A percentile compares a stretch with the other conserved stretches of the same genome.
phyloP scores from a whole-genome alignment of 2,888 invertebrate genomes.

The Brachypterus glaber region DNA sequence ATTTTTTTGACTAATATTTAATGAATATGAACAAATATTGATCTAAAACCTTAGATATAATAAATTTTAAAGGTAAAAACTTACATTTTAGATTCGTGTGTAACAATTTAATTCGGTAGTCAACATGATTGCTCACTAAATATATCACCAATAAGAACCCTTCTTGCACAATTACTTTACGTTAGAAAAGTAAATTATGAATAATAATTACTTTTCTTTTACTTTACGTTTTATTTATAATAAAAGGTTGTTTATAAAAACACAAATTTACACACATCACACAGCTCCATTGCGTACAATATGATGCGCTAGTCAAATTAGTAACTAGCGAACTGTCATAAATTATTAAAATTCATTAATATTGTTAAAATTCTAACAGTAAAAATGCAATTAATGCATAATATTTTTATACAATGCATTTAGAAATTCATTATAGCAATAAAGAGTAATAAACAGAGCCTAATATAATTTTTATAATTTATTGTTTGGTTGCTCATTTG shows the following conservation, averaged over 20 bases:
- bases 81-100: conserved; percentile 19
- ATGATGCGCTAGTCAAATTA: conserved; percentile 50
- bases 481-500: neutral
- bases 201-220: too few relatives aligned
- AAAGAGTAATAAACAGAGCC: neutral
- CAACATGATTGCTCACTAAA: conserved; percentile 8
- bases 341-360: conserved; percentile 12
- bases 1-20: too few relatives aligned
- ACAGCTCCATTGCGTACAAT: conserved; percentile 59
- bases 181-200: too few relatives aligned
- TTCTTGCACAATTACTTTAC: too few relatives aligned
- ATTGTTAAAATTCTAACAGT: neutral
- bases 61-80: conserved; percentile 1
- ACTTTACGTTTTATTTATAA: too few relatives aligned
- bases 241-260: conserved; percentile 22
- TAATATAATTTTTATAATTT: neutral
- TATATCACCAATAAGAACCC: too few relatives aligned
- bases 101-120: conserved; percentile 25
- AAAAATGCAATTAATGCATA: neutral
- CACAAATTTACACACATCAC: conserved; percentile 29
- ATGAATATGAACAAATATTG: too few relatives aligned
- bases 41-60: too few relatives aligned
- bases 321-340: too few relatives aligned
- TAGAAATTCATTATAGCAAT: neutral
- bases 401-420: neutral